Evolutionary conservation across 2,888 invertebrate species (phyloP).

Genomic region (Tenthredo amoena): DNA sequence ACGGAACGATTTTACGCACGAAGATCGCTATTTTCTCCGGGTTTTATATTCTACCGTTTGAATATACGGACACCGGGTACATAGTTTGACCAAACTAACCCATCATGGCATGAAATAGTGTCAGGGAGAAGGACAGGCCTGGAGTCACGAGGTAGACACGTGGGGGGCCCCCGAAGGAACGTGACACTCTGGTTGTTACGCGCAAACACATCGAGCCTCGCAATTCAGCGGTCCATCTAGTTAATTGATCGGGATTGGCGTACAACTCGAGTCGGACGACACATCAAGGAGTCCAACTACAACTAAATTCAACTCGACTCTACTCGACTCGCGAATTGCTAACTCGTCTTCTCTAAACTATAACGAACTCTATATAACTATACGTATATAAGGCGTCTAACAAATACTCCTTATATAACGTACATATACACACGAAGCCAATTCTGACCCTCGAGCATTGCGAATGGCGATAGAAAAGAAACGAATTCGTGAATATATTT

Average conservation of each 20-base stretch:
- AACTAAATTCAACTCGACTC: too few relatives aligned
- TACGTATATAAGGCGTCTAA: too few relatives aligned
- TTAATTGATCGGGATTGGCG: slow-evolving; percentile 52
- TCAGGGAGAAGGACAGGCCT: background rate
- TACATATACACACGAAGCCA: too few relatives aligned
- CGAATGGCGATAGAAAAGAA: too few relatives aligned
- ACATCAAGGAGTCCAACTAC: background rate
- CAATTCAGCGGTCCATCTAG: slow-evolving; percentile 51
- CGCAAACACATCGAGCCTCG: slow-evolving; percentile 47
- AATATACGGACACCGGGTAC: background rate
- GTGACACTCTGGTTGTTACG: slow-evolving; percentile 45
- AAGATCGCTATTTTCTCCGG: background rate
- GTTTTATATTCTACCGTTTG: background rate
- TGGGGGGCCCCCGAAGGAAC: slow-evolving; percentile 10
- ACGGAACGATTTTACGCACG: background rate
- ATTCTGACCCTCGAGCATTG: too few relatives aligned
- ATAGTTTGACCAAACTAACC: background rate
- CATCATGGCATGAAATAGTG: background rate
- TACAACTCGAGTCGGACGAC: background rate
- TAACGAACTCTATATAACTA: background rate
- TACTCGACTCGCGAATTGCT: too few relatives aligned
- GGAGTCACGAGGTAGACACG: slow-evolving; percentile 32
- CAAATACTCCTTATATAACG: too few relatives aligned
- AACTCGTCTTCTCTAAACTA: background rate
- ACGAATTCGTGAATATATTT: too few relatives aligned